Evolutionary conservation across 2,888 invertebrate genomes (phyloP), one percentile per base, ranked within the genome.

Genomic region (Campoplex nolae): DNA sequence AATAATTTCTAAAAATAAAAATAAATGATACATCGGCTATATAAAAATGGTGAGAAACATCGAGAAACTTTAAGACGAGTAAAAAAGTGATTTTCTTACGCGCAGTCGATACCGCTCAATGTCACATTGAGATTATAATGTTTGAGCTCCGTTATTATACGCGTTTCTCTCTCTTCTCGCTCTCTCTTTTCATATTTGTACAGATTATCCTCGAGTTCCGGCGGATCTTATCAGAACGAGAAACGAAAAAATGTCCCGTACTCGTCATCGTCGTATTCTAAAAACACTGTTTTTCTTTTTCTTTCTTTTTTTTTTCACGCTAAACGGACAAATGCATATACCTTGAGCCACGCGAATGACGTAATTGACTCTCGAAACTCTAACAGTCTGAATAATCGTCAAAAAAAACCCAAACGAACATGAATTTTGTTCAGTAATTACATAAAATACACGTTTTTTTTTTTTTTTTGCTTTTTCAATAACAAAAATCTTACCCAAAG

Each of bases 51-150:
- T 4, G 16, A 28, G 76, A 65, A 48, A 32, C 48, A 7, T 65
- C 13, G 38, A 70, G 28, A 38, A 16, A 42, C 38, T 23, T 68
- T 68, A 18, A n/a, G 73, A 67, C 78, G 68, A 56, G 32, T 77
- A 42, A 74, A 83, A 80, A 77, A 65, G 51, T 48, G 83, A 83
- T 85, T 83, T 83, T 83, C 79, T 77, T 83, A 79, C 79, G 74
- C 78, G 74, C 78, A 85, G 80, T 84, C 87, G 77, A 84, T 81
- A 74, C 42, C 68, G 81, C 85, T 90, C 90, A 90, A 90, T 89
- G 90, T 90, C 90, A 89, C 90, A 88, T 87, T 90, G 89, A 90
- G 90, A 90, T 90, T 91, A 88, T 88, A 89, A 88, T 86, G 89
- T 90, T 90, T 89, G 84, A 82, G 87, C 88, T 89, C 83, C 87